Percentiles rank a stretch among this genome's conserved stretches.
Evolutionary conservation across 2,888 invertebrate species (phyloP).

Genomic region (Aporophyla lueneburgensis): DNA sequence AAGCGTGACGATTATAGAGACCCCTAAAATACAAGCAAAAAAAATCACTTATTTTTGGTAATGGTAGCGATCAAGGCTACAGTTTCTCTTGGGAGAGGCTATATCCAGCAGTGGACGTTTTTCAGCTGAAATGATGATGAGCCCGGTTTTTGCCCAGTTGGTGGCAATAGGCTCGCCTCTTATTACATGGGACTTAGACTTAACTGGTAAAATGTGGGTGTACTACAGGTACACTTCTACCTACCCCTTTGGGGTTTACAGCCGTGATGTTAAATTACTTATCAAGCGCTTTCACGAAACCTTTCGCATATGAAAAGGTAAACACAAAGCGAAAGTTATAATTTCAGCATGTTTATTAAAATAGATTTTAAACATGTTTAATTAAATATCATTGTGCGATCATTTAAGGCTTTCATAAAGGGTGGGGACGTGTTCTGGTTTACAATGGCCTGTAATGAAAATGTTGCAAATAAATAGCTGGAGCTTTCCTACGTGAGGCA

Average conservation of each 20-base stretch:
- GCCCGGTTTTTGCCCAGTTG: too few relatives aligned
- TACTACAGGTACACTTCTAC: not conserved
- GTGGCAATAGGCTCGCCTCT: not conserved
- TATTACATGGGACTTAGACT: not conserved
- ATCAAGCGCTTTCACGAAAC: not conserved
- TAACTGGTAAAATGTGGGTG: not conserved
- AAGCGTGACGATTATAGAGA: too few relatives aligned
- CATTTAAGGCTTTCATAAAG: slow-evolving; percentile 48
- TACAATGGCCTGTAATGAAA: slow-evolving; percentile 62
- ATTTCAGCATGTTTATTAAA: slow-evolving; percentile 48
- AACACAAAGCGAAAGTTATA: slow-evolving; percentile 28
- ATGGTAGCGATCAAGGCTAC: too few relatives aligned
- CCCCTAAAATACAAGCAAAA: too few relatives aligned
- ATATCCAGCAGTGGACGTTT: too few relatives aligned
- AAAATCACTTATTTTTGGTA: too few relatives aligned
- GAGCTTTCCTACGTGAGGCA: slow-evolving; percentile 28
- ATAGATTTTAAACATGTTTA: slow-evolving; percentile 58
- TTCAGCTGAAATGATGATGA: too few relatives aligned
- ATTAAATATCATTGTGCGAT: slow-evolving; percentile 57
- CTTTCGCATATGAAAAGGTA: slow-evolving; percentile 9
- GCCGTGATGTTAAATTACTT: not conserved
- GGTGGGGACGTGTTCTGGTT: slow-evolving; percentile 32
- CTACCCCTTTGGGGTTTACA: not conserved
- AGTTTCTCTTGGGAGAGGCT: too few relatives aligned
- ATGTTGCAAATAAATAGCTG: slow-evolving; percentile 59